These are phyloP conservation scores for Crax fasciolata DNA, from an alignment of 2,797 vertebrate genomes.

Conservation along the genomic window DNA sequence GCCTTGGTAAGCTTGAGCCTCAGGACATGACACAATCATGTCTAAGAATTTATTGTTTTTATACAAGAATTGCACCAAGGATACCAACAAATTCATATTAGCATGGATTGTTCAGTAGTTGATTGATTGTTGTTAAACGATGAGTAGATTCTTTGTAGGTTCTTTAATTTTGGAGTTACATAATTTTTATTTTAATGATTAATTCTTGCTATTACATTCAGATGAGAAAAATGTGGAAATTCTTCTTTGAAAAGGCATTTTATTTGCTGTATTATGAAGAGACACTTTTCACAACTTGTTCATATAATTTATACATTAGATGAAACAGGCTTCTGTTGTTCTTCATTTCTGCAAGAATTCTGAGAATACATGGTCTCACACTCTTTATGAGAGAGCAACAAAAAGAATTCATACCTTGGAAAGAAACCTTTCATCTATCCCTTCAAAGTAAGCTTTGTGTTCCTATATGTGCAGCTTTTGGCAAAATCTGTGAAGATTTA, in stretches of 20 bases:
- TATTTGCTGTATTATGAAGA: not conserved
- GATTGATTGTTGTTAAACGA: not conserved
- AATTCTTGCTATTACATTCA: not conserved
- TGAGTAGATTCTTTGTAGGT: not conserved
- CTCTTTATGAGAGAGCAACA: not conserved
- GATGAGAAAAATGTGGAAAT: not conserved
- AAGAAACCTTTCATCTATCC: not conserved
- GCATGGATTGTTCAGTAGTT: fast-evolving
- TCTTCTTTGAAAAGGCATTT: not conserved
- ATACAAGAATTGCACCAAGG: not conserved
- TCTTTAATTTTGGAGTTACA: not conserved
- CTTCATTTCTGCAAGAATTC: not conserved
- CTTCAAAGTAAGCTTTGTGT: fast-evolving
- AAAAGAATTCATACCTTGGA: not conserved
- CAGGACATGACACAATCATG: not conserved
- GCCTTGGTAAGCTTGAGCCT: not conserved
- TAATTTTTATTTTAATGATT: not conserved
- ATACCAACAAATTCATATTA: not conserved
- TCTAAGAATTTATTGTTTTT: not conserved
- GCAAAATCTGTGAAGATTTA: not conserved
- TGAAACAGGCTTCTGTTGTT: not conserved
- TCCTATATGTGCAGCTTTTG: not conserved
- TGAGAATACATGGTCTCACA: not conserved
- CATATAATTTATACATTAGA: not conserved
- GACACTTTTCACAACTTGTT: not conserved